phyloP scores from a whole-genome alignment of 2,888 invertebrate genomes.

The Heliconius sara region DNA sequence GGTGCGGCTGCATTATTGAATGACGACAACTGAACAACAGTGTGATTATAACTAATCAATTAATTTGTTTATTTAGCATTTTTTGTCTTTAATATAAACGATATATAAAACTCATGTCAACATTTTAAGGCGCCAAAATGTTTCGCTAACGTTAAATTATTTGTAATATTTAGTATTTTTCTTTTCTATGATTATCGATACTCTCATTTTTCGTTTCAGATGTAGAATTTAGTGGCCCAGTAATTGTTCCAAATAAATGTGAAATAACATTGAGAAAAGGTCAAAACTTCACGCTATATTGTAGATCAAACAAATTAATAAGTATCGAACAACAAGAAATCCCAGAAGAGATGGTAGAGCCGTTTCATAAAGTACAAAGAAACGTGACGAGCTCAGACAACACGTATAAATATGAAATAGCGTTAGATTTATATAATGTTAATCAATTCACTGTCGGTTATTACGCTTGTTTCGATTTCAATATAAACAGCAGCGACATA shows the following conservation, averaged over 20 bases:
- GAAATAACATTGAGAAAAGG: conserved; percentile 72
- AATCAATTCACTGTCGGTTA: conserved; percentile 79
- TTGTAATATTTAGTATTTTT: background rate
- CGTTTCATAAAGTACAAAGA: conserved; percentile 54
- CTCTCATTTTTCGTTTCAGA: conserved; percentile 65
- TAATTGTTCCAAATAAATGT: conserved; percentile 63
- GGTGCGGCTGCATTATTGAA: conserved; percentile 46
- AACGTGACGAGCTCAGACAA: conserved; percentile 52
- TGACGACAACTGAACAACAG: conserved; percentile 31
- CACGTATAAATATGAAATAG: conserved; percentile 70
- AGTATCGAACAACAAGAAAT: conserved; percentile 70
- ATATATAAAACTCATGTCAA: background rate
- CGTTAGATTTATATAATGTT: conserved; percentile 75
- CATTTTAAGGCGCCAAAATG: background rate
- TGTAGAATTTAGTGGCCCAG: conserved; percentile 66
- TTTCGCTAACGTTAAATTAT: background rate
- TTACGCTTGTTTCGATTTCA: conserved; percentile 81
- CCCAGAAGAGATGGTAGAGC: conserved; percentile 62
- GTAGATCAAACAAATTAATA: conserved; percentile 64
- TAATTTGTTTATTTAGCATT: conserved; percentile 21
- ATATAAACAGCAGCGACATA: conserved; percentile 60
- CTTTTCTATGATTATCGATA: conserved; percentile 12
- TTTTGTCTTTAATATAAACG: background rate
- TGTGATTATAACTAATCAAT: conserved; percentile 29
- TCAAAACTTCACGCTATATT: conserved; percentile 70